phyloP scores from a whole-genome alignment of 2,888 invertebrate species.

The Boloria euphrosyne region DNA sequence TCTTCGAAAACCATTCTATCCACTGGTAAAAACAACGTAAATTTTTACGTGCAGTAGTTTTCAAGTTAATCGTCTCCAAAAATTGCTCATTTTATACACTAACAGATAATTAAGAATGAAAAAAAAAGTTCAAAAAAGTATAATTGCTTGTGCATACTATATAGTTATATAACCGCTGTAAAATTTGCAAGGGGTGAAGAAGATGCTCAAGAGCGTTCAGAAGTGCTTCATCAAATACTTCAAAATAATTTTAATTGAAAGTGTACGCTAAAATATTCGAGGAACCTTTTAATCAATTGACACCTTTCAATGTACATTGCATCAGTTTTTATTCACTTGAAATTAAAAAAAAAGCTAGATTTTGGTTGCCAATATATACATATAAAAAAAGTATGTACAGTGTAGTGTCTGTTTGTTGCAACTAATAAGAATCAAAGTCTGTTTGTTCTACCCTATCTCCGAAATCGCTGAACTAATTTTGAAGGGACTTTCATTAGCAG shows the following conservation, averaged over 20 bases:
- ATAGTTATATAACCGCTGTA: not conserved
- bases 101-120: not conserved
- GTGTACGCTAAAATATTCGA: conserved; percentile 11
- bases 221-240: conserved; percentile 15
- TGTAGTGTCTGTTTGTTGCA: no score
- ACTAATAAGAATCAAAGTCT: no score
- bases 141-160: not conserved
- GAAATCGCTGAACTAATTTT: no score
- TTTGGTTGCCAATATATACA: no score
- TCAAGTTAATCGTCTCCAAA: no score
- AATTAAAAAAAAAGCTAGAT: not conserved
- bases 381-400: not conserved
- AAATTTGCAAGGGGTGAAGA: conserved; percentile 6
- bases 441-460: no score
- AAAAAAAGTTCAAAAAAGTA: not conserved
- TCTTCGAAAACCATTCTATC: no score
- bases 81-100: no score
- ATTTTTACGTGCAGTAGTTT: no score
- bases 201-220: not conserved
- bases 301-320: conserved; percentile 1
- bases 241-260: conserved; percentile 20
- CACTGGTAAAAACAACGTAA: no score
- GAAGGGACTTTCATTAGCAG: not conserved
- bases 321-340: not conserved
- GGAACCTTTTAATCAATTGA: conserved; percentile 12